Base-by-base conservation (phyloP, 2,797 vertebrate genomes). In the Oryzias dopingdopingensis region DNA sequence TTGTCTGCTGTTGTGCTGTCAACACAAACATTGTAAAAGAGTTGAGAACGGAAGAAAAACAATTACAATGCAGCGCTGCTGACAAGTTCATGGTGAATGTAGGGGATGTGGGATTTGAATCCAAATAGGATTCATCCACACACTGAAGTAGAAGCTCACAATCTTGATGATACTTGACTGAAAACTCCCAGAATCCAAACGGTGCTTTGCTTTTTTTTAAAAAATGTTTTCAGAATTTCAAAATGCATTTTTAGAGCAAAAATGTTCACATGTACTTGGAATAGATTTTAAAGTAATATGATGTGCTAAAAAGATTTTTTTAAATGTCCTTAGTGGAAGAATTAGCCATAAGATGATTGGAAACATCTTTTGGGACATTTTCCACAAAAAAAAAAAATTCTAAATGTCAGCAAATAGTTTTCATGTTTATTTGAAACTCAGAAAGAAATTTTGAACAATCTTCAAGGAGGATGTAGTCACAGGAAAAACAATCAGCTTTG, bases 251-350 rank as follows among this genome's bases (percentile, higher is more conserved):
- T 79, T 57, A 72, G 69, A 74, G 76, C 58, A 67, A 81, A 87
- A 70, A 57, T 72, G 62, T 71, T 80, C 71, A 81, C 77, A 72
- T 74, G 63, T 37, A 23, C 72, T 58, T 49, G 59, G 80, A 84
- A 86, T 87, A 86, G 73, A 61, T 51, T 52, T 42, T 42, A 49
- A 65, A 65, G 47, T 44, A 23, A 67, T 75, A 76, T 53, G 67
- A 29, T 29, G 7, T 29, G 26, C 5, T 29, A 29, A 79, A 81
- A 37, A 37, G 29, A 32, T 8, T 8, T 32, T 32, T 2, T 8
- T 8, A 32, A 10, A 7, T 32, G 12, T 12, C 10, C 10, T 37
- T 12, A 12, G 10, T 37, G 32, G 32, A 37, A 12, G 4, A 37
- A 37, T 13, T 4, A 3, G 32, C 32, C 32, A 37, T 37, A 13